Evolutionary conservation across 2,797 vertebrate species (phyloP).

Genomic region (Typhlichthys subterraneus): DNA sequence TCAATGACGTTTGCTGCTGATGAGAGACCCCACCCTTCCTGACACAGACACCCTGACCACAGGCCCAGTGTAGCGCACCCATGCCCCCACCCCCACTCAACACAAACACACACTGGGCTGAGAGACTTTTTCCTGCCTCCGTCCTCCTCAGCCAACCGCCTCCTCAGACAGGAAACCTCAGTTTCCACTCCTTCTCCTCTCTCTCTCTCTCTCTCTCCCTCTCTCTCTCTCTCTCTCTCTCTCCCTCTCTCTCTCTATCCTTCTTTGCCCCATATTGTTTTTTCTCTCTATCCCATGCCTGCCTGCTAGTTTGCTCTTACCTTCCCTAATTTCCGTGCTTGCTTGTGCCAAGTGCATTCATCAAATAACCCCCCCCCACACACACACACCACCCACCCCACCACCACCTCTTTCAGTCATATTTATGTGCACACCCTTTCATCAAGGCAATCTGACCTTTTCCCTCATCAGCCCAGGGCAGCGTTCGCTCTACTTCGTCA

Average conservation of each 20-base stretch:
- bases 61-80: slow-evolving; percentile 33
- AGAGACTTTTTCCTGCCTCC: slow-evolving; percentile 54
- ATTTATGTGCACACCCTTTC: neutral
- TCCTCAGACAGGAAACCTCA: slow-evolving; percentile 83
- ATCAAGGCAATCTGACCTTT: neutral
- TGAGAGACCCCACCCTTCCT: slow-evolving; percentile 60
- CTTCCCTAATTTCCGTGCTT: neutral
- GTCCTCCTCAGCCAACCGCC: slow-evolving; percentile 65
- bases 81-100: slow-evolving; percentile 29
- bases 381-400: slow-evolving; percentile 4
- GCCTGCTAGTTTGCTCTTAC: neutral
- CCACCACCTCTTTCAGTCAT: neutral
- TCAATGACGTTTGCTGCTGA: slow-evolving; percentile 49
- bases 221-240: slow-evolving; percentile 52
- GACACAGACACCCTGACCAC: slow-evolving; percentile 55
- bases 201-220: slow-evolving; percentile 45
- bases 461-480: slow-evolving; percentile 4
- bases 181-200: slow-evolving; percentile 73
- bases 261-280: neutral
- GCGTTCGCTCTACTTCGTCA: neutral
- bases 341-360: neutral
- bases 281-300: neutral
- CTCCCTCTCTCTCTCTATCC: slow-evolving; percentile 19
- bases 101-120: slow-evolving; percentile 34
- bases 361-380: neutral